These are phyloP conservation scores for Colistium nudipinnis DNA, from an alignment of 2,113 vertebrate species.

Conservation along the genomic window DNA sequence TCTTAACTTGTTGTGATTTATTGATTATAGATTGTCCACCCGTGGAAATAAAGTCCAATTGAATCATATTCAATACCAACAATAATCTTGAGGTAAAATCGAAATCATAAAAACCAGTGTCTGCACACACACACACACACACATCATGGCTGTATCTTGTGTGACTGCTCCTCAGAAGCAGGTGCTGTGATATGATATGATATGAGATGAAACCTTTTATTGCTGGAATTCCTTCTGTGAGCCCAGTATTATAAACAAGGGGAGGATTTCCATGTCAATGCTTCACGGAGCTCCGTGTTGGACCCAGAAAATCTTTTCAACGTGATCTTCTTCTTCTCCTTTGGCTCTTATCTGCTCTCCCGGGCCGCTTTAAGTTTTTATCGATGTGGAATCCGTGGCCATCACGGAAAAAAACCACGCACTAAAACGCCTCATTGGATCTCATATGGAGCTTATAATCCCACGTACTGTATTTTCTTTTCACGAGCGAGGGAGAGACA, in stretches of 20 bases:
- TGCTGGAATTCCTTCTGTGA: slow-evolving; percentile 30
- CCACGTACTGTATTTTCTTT: background rate
- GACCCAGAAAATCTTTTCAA: background rate
- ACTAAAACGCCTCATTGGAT: background rate
- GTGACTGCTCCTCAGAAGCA: slow-evolving; percentile 10
- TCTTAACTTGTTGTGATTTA: background rate
- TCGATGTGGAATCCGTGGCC: background rate
- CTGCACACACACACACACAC: too few species aligned
- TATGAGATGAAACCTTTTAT: slow-evolving; percentile 35
- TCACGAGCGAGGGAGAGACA: background rate
- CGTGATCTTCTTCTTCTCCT: background rate
- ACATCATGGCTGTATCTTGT: slow-evolving; percentile 17
- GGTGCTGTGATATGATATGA: slow-evolving; percentile 24
- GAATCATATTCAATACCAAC: too few species aligned
- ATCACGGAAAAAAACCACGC: background rate
- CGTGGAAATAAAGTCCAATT: background rate
- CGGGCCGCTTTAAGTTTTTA: too few species aligned
- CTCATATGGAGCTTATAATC: background rate
- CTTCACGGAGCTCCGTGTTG: slow-evolving; percentile 30
- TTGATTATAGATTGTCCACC: background rate
- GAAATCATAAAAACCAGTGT: too few species aligned
- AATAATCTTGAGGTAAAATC: too few species aligned
- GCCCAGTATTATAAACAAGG: slow-evolving; percentile 17
- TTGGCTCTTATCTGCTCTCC: too few species aligned
- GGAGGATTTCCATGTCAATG: slow-evolving; percentile 13